phyloP scores from a whole-genome alignment of 1,140 invertebrate species.

The Lucilia sericata region DNA sequence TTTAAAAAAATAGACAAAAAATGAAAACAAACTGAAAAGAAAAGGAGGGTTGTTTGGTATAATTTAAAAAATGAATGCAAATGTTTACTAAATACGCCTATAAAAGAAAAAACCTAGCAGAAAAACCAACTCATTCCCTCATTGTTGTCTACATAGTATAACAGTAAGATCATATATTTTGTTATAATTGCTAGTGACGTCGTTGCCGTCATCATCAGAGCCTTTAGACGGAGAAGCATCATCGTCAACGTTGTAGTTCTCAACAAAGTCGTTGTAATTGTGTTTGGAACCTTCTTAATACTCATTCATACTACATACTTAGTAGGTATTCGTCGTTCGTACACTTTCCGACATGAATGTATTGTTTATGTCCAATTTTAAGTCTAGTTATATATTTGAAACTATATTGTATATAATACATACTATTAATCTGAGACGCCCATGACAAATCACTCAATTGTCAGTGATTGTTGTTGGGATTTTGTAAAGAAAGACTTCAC shows the following conservation, averaged over 20 bases:
- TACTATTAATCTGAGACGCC: slow-evolving; percentile 46
- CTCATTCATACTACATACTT: background rate
- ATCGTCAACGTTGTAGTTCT: background rate
- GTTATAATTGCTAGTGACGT: slow-evolving; percentile 14
- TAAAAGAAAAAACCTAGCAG: background rate
- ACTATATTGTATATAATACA: slow-evolving; percentile 36
- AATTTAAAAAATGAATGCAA: slow-evolving; percentile 47
- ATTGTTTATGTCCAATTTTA: slow-evolving; percentile 1
- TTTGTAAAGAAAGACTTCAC: background rate
- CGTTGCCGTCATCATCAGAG: background rate
- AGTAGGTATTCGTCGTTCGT: background rate
- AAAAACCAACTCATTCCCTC: too few relatives aligned
- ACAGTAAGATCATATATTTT: slow-evolving; percentile 4
- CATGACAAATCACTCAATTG: slow-evolving; percentile 49
- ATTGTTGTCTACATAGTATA: background rate
- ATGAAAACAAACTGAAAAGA: background rate
- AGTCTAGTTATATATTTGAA: slow-evolving; percentile 31
- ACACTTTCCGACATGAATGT: background rate
- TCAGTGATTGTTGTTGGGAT: background rate
- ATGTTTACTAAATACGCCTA: slow-evolving; percentile 47
- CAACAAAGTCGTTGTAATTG: too few relatives aligned
- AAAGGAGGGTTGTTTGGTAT: slow-evolving; percentile 14
- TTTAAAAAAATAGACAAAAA: background rate
- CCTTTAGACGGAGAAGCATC: too few relatives aligned
- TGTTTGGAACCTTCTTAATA: background rate